Conservation (phyloP, 2,888 invertebrate species). For the Heliconius charithonia region DNA sequence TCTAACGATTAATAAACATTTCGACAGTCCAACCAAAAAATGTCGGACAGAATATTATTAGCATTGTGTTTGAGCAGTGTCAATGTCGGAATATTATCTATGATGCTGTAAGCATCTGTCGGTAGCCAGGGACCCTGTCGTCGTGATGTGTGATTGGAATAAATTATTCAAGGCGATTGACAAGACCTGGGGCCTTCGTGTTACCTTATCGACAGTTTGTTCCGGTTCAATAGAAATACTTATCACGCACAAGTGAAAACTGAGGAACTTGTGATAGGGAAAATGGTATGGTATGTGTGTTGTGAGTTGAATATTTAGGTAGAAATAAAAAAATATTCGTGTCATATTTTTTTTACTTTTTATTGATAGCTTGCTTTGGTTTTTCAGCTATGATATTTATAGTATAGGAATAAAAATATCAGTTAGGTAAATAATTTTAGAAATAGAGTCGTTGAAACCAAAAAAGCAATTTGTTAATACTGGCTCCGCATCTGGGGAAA, state of each 20-base stretch:
- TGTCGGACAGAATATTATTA: conserved; percentile 50
- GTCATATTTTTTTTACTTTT: background rate
- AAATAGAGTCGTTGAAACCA: too few relatives aligned
- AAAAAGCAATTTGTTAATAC: too few relatives aligned
- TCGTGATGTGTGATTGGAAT: conserved; percentile 60
- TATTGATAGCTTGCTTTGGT: too few relatives aligned
- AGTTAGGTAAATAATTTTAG: too few relatives aligned
- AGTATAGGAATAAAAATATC: too few relatives aligned
- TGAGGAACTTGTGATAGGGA: conserved; percentile 1
- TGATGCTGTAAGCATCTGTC: conserved; percentile 61
- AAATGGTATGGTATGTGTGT: background rate
- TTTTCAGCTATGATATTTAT: too few relatives aligned
- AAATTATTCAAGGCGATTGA: conserved; percentile 54
- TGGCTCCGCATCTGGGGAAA: too few relatives aligned
- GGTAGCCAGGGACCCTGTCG: conserved; percentile 50
- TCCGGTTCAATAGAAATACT: conserved; percentile 28
- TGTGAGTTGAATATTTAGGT: background rate
- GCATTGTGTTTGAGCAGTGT: conserved; percentile 60
- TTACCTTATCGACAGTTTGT: conserved; percentile 46
- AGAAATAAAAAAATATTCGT: background rate
- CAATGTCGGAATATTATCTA: conserved; percentile 70
- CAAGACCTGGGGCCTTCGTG: conserved; percentile 57
- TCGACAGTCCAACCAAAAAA: background rate
- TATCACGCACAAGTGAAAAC: conserved; percentile 24
- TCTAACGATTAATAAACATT: background rate